Conservation (phyloP, 1,140 invertebrate genomes). For the Drosophila ohnishii region DNA sequence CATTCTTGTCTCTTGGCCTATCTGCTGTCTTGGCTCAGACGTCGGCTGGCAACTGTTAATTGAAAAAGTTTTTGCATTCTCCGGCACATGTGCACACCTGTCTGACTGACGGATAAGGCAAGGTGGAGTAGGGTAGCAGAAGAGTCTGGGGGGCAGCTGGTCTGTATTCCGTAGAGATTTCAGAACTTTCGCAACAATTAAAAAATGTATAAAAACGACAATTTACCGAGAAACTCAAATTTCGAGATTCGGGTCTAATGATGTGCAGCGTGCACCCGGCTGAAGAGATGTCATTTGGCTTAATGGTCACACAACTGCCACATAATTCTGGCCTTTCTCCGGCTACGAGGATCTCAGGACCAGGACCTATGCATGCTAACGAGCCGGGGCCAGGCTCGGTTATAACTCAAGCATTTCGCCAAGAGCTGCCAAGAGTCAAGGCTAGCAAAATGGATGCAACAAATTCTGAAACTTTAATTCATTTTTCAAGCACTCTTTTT, state of each 20-base stretch:
- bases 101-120: constrained; percentile 54
- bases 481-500: constrained; percentile 56
- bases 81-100: constrained; percentile 53
- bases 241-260: constrained; percentile 50
- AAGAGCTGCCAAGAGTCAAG: constrained; percentile 39
- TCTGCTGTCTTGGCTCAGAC: constrained; percentile 45
- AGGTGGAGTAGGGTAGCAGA: background rate
- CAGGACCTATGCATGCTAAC: constrained; percentile 32
- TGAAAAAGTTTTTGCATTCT: constrained; percentile 77
- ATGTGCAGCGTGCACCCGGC: constrained; percentile 40
- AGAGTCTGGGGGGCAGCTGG: background rate
- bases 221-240: constrained; percentile 35
- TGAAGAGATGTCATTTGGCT: constrained; percentile 50
- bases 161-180: constrained; percentile 3
- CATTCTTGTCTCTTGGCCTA: constrained; percentile 30
- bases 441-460: constrained; percentile 48
- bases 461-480: constrained; percentile 60
- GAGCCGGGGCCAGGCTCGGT: constrained; percentile 22
- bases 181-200: constrained; percentile 59
- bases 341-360: background rate
- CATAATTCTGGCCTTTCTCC: constrained; percentile 20
- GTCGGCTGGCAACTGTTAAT: constrained; percentile 72
- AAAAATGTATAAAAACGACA: constrained; percentile 50
- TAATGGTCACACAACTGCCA: constrained; percentile 56
- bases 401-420: constrained; percentile 30